These are phyloP conservation scores for cat (Felis catus) DNA, from an alignment of 2,113 vertebrate species.

Conservation along the genomic window F.catus_Fca126_mat1.0 CM031414.1:38671001-38671500, in stretches of 20 bases:
- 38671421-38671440: slow-evolving; percentile 4
- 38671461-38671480: slow-evolving; percentile 4
- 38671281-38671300: not conserved
- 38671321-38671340: slow-evolving; percentile 8
- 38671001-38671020: not conserved
- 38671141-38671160: not conserved
- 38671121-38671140: slow-evolving; percentile 29
- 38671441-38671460: slow-evolving; percentile 4
- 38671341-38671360: slow-evolving; percentile 45
- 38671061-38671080: not conserved
- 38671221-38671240: slow-evolving; percentile 41
- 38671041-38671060: not conserved
- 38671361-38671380: not conserved
- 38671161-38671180: not conserved
- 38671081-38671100: slow-evolving; percentile 15
- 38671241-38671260: not conserved
- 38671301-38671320: not conserved
- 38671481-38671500: not conserved
- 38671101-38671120: not conserved
- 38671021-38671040: not conserved
- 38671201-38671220: slow-evolving; percentile 17
- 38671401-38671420: slow-evolving; percentile 18
- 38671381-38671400: slow-evolving; percentile 37
- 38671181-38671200: not conserved
- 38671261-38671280: slow-evolving; percentile 14